Base-by-base conservation (phyloP, 1,140 invertebrate genomes). In the Mizuhopecten yessoensis region DNA sequence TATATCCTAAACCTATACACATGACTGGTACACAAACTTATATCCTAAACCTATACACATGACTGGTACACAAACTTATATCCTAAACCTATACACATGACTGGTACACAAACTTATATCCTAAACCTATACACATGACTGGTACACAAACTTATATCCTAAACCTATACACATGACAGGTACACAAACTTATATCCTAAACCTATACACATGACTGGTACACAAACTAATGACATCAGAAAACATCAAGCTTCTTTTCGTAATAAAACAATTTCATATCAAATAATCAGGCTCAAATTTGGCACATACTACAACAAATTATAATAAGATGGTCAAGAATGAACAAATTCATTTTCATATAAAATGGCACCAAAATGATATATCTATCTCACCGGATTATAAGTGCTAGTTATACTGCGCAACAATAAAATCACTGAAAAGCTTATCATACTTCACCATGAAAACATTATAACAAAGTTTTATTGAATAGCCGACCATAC, bases 201-300 rank as follows among this genome's bases (percentile, higher is more conserved):
- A 57, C 7, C 45, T 57, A 57, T 39, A 39, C 13, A 39, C 36
- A 39, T 39, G 36, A 57, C 7, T 57, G 20, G 23, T 75, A 75
- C 57, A 75, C 23, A 75, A 75, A 29, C 57, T 75, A 75, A 75
- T 75, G 57, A 75, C 57, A 75, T 75, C 57, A 75, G 57, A 75
- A 75, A 75, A 75, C 36, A 39, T 13, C 17, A 75, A 29, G 5
- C 5, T 29, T 75, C 57, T 75, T 75, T 13, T 1, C 5, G 23
- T 29, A 75, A 75, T 29, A 75, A 7, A 75, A 75, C n/a, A 75
- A n/a, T 29, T n/a, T 75, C 57, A 75, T n/a, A 75, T 75, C n/a
- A 29, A 29, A 75, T 75, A n/a, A 75, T n/a, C 57, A n/a, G n/a
- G 57, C 57, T 75, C 57, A 75, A 29, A 75, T 75, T 75, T 75